Evolutionary conservation across 2,797 vertebrate genomes (phyloP).

Genomic region (Onychomys torridus): DNA sequence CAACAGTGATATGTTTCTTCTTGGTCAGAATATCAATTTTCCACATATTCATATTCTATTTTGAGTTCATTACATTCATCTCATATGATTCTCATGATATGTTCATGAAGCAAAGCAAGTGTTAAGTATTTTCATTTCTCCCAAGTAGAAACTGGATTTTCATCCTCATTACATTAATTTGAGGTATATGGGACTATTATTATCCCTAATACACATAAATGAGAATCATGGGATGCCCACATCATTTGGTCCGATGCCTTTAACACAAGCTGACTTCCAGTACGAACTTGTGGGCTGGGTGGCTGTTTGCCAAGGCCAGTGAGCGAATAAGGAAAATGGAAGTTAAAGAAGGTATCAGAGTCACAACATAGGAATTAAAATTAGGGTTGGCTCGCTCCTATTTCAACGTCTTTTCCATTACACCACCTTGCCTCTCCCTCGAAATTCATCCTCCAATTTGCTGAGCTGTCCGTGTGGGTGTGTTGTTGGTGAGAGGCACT

Average conservation of each 20-base stretch:
- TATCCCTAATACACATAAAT: background rate
- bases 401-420: constrained; percentile 43
- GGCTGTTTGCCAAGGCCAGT: background rate
- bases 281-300: background rate
- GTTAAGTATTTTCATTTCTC: constrained; percentile 14
- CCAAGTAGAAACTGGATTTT: background rate
- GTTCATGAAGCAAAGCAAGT: background rate
- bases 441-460: constrained; percentile 61
- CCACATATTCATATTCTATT: background rate
- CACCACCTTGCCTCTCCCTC: constrained; percentile 30
- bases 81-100: constrained; percentile 19
- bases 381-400: constrained; percentile 1
- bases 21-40: background rate
- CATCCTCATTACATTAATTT: background rate
- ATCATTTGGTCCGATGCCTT: background rate
- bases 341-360: background rate
- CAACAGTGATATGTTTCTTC: background rate
- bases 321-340: background rate
- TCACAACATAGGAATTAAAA: constrained; percentile 58
- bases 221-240: background rate
- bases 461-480: constrained; percentile 68
- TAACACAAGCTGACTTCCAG: constrained; percentile 5
- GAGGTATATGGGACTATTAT: background rate
- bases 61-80: background rate
- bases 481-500: constrained; percentile 71